phyloP scores from a whole-genome alignment of 1,140 invertebrate species.

The Drosophila nannoptera region DNA sequence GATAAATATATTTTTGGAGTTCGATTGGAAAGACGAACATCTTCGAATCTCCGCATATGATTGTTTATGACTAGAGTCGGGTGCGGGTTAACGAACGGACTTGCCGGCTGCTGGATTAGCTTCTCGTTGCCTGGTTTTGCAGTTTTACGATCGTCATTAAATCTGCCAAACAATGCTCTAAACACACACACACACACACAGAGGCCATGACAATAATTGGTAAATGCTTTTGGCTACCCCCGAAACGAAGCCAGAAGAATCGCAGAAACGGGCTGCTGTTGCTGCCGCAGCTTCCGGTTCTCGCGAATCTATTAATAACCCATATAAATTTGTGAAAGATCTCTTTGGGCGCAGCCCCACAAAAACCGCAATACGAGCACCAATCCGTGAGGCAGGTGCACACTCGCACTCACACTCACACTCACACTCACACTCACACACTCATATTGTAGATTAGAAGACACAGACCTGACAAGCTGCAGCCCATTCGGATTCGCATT shows the following conservation, averaged over 20 bases:
- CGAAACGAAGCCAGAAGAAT: conserved; percentile 21
- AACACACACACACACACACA: conserved; percentile 17
- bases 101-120: conserved; percentile 25
- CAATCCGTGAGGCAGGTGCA: conserved; percentile 19
- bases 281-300: conserved; percentile 34
- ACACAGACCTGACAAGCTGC: conserved; percentile 16
- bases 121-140: conserved; percentile 32
- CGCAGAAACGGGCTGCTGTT: not conserved
- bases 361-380: conserved; percentile 13
- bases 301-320: conserved; percentile 39
- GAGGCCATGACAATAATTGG: conserved; percentile 59
- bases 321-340: conserved; percentile 38
- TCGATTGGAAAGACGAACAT: conserved; percentile 33
- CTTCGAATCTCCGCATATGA: conserved; percentile 7
- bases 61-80: conserved; percentile 33
- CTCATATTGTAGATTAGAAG: conserved; percentile 15
- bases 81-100: conserved; percentile 57
- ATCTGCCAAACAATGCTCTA: conserved; percentile 51
- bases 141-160: conserved; percentile 50
- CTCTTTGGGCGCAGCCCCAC: conserved; percentile 8
- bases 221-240: conserved; percentile 67
- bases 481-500: conserved; percentile 11
- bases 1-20: conserved; percentile 45
- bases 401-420: not conserved
- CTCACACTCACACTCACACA: not conserved